These are phyloP conservation scores for Geodia barretti DNA, from an alignment of 37 sponge, comb jelly and placozoan genomes.

Conservation along the genomic window DNA sequence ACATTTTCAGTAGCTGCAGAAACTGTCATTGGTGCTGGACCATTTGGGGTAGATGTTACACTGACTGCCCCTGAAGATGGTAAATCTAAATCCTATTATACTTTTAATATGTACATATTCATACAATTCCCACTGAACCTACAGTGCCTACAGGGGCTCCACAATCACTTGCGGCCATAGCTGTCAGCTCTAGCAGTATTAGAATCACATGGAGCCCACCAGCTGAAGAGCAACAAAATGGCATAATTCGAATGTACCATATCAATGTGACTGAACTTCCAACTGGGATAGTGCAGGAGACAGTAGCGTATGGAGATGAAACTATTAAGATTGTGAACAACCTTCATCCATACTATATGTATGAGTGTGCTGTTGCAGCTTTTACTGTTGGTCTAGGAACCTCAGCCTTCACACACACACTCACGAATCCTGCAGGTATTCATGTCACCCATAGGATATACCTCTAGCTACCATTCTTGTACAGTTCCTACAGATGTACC, in stretches of 20 bases:
- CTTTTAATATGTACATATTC: neutral
- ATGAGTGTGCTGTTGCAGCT: constrained; percentile 32
- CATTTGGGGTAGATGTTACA: constrained; percentile 17
- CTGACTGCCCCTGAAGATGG: constrained; percentile 26
- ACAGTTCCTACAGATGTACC: neutral
- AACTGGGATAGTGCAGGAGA: neutral
- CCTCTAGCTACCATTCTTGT: neutral
- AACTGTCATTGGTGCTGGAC: constrained; percentile 27
- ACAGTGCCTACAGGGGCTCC: constrained; percentile 27
- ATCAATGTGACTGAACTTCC: neutral
- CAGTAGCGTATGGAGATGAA: neutral
- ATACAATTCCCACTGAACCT: neutral
- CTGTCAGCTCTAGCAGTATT: constrained; percentile 4
- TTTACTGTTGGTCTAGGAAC: constrained; percentile 14
- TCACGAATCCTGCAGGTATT: neutral
- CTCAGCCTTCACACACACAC: neutral
- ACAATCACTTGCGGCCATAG: neutral
- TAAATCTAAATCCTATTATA: constrained; percentile 8
- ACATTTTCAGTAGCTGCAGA: constrained; percentile 36
- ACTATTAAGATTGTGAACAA: neutral
- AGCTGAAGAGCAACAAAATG: constrained; percentile 25
- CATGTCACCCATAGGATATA: no score
- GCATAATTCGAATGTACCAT: constrained; percentile 23
- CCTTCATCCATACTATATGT: constrained; percentile 38
- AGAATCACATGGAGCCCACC: constrained; percentile 40